Base-by-base conservation (phyloP, 2,888 invertebrate species). In the Antheraea assamensis region DNA sequence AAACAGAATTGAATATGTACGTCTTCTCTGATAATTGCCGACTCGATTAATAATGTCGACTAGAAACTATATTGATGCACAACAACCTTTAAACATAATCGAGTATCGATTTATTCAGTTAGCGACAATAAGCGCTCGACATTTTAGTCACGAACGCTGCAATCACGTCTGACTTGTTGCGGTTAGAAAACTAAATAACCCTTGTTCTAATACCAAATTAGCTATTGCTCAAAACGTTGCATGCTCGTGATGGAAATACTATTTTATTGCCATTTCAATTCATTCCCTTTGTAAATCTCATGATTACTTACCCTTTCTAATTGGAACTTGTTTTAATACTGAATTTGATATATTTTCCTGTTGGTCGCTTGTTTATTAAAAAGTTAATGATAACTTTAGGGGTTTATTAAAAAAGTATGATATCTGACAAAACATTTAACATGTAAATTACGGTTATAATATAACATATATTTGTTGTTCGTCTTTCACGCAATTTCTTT, bases 131-230 rank as follows among this genome's bases (percentile, higher is more conserved):
- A 68, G 72, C 72, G 70, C 73, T 78, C 74, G 72, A 74, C 76
- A 81, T 76, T 76, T 73, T 31, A 79, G 82, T 83, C 83, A 84
- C 83, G 82, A 82, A 74, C 80, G 74, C 75, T 76, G 80, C 76
- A 79, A 86, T 84, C 84, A 81, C 77, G 83, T 82, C 81, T 80
- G 81, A 78, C 82, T 70, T 55, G 58, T 55, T 88, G 89, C 84
- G 90, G 90, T 90, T 90, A 88, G 90, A 91, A 90, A 91, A 88
- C 87, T 76, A 85, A 86, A 83, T 88, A 85, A 83, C 85, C 86
- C 85, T 83, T 82, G 82, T 80, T 84, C 81, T 80, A 77, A 80
- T 81, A 78, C 70, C 70, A 83, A 87, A 87, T 88, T 86, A 83
- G 81, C 80, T 83, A 82, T 88, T 89, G 87, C 88, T 35, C 35